Evolutionary conservation across 2,797 vertebrate species (phyloP), one percentile per base, ranked within the genome.

Genomic region (Syngnathus acus): DNA sequence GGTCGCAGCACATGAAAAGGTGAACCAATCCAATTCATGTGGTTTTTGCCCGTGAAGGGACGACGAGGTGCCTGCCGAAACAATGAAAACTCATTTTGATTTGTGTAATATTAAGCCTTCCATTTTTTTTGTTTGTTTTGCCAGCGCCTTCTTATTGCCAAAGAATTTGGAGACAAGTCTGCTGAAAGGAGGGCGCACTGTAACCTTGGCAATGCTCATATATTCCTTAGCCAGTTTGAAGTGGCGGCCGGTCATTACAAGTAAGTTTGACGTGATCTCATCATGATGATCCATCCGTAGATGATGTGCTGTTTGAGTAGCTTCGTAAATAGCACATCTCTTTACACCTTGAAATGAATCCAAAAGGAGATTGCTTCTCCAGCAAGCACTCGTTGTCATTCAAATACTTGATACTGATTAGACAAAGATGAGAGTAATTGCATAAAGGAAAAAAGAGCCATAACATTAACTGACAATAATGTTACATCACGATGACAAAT

Each of bases 131-230:
- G 23, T 26, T 32, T 32, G 32, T 32, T 65, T 82, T 64, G 75
- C 64, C 85, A 98, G 97, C 92, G 95, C 54, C 94, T 98, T 54
- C 91, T 95, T 45, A 94, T 98, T 75, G 95, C 97, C 43, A 96
- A 95, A 86, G 96, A 98, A 87, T 98, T 99, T 84, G 96, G 97
- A 54, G 97, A 99, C 79, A 90, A 86, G 84, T 93, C 95, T 0
- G 96, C 97, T 0, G 96, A 99, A 88, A 93, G 95, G 89, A 93
- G 95, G 87, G 96, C 96, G 0, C 95, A 96, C 76, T 98, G 95
- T 87, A 99, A 98, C 83, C 93, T 99, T 55, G 97, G 96, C 76
- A 99, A 98, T 16, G 94, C 96, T 4, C 91, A 93, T 85, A 93
- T 98, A 79, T 98, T 98, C 86, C 93, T 98, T 72, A 92, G 92